Evolutionary conservation across 2,113 vertebrate species (phyloP).

Genomic region (Tenebrosternarchus preto): DNA sequence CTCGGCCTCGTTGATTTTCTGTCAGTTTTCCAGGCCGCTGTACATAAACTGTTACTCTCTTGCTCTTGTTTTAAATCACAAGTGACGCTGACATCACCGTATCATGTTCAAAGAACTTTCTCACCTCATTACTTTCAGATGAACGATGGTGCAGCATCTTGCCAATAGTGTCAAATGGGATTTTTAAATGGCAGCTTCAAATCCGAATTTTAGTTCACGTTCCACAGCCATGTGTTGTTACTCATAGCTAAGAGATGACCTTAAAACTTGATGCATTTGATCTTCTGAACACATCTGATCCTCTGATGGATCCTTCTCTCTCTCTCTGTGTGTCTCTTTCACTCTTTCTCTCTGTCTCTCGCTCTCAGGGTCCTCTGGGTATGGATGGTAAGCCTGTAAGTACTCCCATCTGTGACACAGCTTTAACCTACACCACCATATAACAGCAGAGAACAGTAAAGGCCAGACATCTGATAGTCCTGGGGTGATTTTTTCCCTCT

Average conservation of each 20-base stretch:
- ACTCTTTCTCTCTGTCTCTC: conserved; percentile 34
- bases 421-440: conserved; percentile 1
- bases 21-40: not conserved
- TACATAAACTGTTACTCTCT: not conserved
- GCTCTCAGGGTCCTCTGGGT: conserved; percentile 80
- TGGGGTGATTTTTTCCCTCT: not conserved
- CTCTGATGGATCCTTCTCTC: conserved; percentile 19
- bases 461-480: not conserved
- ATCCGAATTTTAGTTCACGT: not conserved
- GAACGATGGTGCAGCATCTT: not conserved
- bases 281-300: not conserved
- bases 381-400: conserved; percentile 89
- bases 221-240: not conserved
- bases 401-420: conserved; percentile 51
- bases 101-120: not conserved
- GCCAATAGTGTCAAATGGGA: not conserved
- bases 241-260: not conserved
- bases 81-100: not conserved
- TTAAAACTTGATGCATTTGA: not conserved
- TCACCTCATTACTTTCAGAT: not conserved
- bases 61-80: not conserved
- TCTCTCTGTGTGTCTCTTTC: conserved; percentile 12
- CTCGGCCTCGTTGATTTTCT: not conserved
- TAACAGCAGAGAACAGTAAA: not conserved
- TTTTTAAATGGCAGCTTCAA: not conserved